Evolutionary conservation across 1,140 invertebrate species (phyloP).

Genomic region (Lepidurus couesii): DNA sequence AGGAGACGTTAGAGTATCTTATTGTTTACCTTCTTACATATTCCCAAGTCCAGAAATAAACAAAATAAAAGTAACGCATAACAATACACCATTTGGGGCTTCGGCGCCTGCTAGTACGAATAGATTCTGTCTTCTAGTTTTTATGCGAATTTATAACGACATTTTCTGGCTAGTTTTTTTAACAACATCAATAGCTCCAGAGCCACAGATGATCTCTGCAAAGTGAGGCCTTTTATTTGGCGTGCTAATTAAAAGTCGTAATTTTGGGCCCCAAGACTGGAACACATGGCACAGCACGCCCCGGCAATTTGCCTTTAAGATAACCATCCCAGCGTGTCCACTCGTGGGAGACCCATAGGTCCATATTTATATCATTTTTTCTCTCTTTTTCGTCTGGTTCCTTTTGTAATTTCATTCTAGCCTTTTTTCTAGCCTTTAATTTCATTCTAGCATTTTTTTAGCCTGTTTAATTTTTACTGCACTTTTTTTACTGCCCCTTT

Average conservation of each 20-base stretch:
- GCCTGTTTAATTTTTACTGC: neutral
- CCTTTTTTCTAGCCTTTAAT: too few relatives aligned
- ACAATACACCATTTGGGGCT: slow-evolving; percentile 24
- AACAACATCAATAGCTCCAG: too few relatives aligned
- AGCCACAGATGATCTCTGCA: neutral
- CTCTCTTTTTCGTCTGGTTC: neutral
- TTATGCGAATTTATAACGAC: neutral
- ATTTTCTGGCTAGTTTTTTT: slow-evolving; percentile 3
- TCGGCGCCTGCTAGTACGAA: neutral
- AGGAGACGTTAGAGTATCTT: too few relatives aligned
- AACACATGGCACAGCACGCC: slow-evolving; percentile 17
- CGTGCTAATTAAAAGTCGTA: slow-evolving; percentile 11
- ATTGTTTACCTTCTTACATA: too few relatives aligned
- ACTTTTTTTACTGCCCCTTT: neutral
- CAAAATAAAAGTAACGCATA: neutral
- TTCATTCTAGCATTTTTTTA: too few relatives aligned
- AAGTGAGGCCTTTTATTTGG: neutral
- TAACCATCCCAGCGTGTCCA: slow-evolving; percentile 7
- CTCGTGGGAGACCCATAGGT: neutral
- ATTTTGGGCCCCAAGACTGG: neutral
- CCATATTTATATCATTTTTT: neutral
- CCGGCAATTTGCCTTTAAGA: slow-evolving; percentile 10
- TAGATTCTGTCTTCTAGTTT: neutral
- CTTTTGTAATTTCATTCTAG: neutral
- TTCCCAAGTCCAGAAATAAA: neutral